A percentile compares a stretch with the other conserved stretches of the same genome.
Evolutionary conservation across 1,140 invertebrate species (phyloP).

Genomic region (Aphis gossypii): DNA sequence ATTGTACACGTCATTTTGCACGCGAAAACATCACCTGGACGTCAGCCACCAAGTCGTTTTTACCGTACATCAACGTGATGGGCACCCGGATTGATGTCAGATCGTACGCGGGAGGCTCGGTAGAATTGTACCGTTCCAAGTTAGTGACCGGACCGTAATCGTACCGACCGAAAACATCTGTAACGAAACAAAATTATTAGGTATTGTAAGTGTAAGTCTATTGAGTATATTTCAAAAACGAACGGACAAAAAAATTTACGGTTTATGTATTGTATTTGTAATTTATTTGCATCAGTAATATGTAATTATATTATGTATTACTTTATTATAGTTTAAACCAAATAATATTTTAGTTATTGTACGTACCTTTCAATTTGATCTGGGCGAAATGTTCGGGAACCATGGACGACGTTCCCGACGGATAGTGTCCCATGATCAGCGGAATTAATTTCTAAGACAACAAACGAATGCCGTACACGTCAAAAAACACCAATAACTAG

Average conservation of each 20-base stretch:
- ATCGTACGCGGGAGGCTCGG: conserved; percentile 69
- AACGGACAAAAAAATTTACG: background rate
- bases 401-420: conserved; percentile 81
- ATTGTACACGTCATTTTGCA: background rate
- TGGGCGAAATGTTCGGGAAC: conserved; percentile 82
- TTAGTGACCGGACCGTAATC: conserved; percentile 65
- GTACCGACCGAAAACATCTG: conserved; percentile 65
- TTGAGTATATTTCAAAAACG: background rate
- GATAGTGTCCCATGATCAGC: conserved; percentile 79
- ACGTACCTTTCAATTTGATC: conserved; percentile 68
- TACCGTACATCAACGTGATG: conserved; percentile 69
- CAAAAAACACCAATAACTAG: background rate
- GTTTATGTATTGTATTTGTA: background rate
- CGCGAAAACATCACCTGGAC: conserved; percentile 27
- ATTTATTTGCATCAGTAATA: no score
- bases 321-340: background rate
- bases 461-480: background rate
- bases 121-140: conserved; percentile 65
- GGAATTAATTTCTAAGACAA: conserved; percentile 72
- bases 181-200: background rate
- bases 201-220: background rate
- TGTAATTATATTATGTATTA: background rate
- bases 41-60: conserved; percentile 71
- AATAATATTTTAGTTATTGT: background rate
- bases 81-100: conserved; percentile 68